phyloP scores from a whole-genome alignment of 64 coral and sea anemone species.

The Stichodactyla helianthus region DNA sequence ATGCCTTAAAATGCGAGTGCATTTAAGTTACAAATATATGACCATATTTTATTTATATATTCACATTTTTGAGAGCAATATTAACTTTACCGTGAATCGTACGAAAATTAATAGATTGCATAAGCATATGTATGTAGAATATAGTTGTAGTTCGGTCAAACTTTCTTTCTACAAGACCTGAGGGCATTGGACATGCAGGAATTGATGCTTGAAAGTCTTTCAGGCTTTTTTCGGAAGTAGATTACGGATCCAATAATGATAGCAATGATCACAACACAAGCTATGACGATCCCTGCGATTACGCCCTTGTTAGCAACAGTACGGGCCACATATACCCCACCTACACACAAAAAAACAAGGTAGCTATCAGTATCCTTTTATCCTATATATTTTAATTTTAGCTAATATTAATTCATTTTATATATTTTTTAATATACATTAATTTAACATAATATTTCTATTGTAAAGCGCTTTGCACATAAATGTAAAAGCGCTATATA shows the following conservation, averaged over 20 bases:
- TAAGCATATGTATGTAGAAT: neutral
- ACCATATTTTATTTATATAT: neutral
- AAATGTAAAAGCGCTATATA: too few species aligned
- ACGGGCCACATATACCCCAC: constrained; percentile 77
- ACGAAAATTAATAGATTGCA: neutral
- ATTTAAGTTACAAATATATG: neutral
- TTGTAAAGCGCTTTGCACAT: too few species aligned
- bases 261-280: constrained; percentile 47
- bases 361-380: neutral
- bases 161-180: constrained; percentile 58
- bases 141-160: constrained; percentile 21
- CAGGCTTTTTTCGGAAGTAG: constrained; percentile 74
- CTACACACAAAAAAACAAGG: neutral
- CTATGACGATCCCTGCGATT: constrained; percentile 71
- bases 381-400: too few species aligned
- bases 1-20: neutral
- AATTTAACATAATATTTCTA: too few species aligned
- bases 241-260: constrained; percentile 51
- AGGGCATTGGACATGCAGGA: constrained; percentile 30
- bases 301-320: constrained; percentile 54
- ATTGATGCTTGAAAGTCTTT: constrained; percentile 47
- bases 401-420: too few species aligned
- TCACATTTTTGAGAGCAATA: neutral
- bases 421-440: too few species aligned
- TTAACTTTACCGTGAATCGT: neutral